Evolutionary conservation across 2,113 vertebrate genomes (phyloP), one percentile per base, ranked within the genome.

Genomic region (Peromyscus californicus): DNA sequence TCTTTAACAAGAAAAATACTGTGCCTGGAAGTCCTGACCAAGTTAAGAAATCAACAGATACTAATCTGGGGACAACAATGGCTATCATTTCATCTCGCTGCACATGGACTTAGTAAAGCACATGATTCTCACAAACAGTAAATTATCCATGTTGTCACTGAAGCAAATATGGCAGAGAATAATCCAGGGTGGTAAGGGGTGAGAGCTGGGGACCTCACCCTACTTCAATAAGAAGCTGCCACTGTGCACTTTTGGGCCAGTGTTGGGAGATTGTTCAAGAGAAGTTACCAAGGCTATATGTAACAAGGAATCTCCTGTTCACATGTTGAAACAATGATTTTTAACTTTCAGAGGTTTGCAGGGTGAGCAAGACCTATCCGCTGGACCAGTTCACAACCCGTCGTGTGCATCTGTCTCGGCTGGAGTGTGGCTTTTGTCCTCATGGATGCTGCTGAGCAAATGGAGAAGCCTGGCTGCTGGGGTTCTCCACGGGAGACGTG

Each of bases 281-380:
- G 39, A 72, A 80, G 8, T 67, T 92, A 59, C 26, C 75, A 84
- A 96, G 74, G 75, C 17, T 90, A 48, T 13, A 63, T 26, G 74
- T 93, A 63, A 67, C 13, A 88, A 61, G 17, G 88, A 89, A 79
- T 82, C 31, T n/a, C 94, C 76, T 45, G 93, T 87, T 70, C 63
- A 65, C 78, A 59, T 21, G 15, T 31, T 72, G 59, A 26, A 88
- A 92, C 29, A 13, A 39, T 74, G 63, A 75, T 54, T 72, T 88
- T 21, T 63, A 86, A 91, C 33, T 33, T 45, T 74, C 59, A 97
- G 39, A 65, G 76, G 15, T 67, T 45, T 61, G 21, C 13, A 24
- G 22, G 54, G 26, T 61, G 80, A n/a, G 33, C 1, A 48, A 33
- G 70, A 80, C 12, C 5, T 8, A 78, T 3, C 10, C 1, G 1